Base-by-base conservation (phyloP, 1,140 invertebrate genomes). In the Ceratitis capitata region DNA sequence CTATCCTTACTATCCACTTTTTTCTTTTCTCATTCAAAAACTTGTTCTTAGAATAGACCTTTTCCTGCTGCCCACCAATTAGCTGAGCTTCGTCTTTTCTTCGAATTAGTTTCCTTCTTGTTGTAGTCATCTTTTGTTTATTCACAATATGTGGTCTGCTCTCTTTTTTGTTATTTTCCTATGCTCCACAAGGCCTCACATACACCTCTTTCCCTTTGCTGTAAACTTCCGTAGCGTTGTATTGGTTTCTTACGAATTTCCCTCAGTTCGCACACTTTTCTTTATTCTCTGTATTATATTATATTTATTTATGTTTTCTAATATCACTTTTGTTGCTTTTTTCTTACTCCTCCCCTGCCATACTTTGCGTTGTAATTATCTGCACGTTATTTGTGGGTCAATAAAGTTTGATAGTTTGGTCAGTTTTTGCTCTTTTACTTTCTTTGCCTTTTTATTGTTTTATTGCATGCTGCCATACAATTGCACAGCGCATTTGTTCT, bases 321-420 rank as follows among this genome's bases (percentile, higher is more conserved):
- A 3, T 61, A 61, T 61, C 29, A 10, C 4, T 29, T 35, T 64
- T 64, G 7, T 26, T 58, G 53, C 45, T 45, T 26, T 78, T 45
- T 26, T 45, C 12, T 45, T 45, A 45, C 45, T 16, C n/a, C 32
- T 78, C 7, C 45, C 23, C 29, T 61, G 56, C 56, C 87, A 87
- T 86, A 87, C 39, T 45, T 78, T 7, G 10, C 19, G 14, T 88
- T 90, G 89, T 90, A 90, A 90, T 90, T 90, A 90, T 90, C 89
- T 90, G 89, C 89, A 90, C 89, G 89, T 90, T 90, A 90, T 89
- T 90, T 90, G 89, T 90, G 89, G 89, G 88, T 89, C 89, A 89
- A 89, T 89, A 89, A 89, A 90, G 88, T 89, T 90, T 88, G 89
- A 89, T 89, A 89, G 88, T 89, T 88, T 88, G 85, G 47, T 53